Base-by-base conservation (phyloP, 2,797 vertebrate species). In the Apogon hyalosoma region DNA sequence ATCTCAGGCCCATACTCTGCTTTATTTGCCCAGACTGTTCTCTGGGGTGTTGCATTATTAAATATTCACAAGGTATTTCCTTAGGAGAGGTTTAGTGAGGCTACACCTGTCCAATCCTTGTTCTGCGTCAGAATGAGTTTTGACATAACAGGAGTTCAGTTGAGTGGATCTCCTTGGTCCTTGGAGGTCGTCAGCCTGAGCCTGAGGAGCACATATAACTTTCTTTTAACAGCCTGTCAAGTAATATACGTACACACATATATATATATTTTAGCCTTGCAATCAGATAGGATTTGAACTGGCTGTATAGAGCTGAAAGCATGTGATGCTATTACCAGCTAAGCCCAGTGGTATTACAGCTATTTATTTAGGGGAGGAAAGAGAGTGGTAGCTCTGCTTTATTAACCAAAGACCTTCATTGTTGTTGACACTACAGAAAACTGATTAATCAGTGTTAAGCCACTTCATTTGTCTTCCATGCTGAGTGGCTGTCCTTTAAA, bases 21-120 rank as follows among this genome's bases (percentile, higher is more conserved):
- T 87, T 86, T 82, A 83, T 78, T 81, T 59, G 63, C 54, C 69
- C 59, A 46, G 78, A 69, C 64, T 47, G 70, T 66, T 74, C 84
- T 75, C 81, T 5, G 3, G 62, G 69, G 85, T 43, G 57, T 68
- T 40, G 12, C 36, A 1, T 61, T 77, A 82, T 91, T 73, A 87
- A 90, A 90, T 83, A 88, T 92, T 88, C 69, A 88, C 66, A 31
- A 16, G 69, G 80, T 75, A 56, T 82, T 80, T 78, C 55, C 77
- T 67, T 64, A 57, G 52, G 78, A 80, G 62, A 85, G 61, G 71
- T 79, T 80, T 77, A 83, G 77, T 79, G 69, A 73, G 70, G 53
- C 75, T 75, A 83, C 81, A 77, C 73, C 86, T 86, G 88, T 85
- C 87, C 55, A 38, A 45, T 75, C 69, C 74, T 86, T 86, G 76